Conservation (phyloP, 23 tunicate genomes). For the Ciona savignyi region DNA sequence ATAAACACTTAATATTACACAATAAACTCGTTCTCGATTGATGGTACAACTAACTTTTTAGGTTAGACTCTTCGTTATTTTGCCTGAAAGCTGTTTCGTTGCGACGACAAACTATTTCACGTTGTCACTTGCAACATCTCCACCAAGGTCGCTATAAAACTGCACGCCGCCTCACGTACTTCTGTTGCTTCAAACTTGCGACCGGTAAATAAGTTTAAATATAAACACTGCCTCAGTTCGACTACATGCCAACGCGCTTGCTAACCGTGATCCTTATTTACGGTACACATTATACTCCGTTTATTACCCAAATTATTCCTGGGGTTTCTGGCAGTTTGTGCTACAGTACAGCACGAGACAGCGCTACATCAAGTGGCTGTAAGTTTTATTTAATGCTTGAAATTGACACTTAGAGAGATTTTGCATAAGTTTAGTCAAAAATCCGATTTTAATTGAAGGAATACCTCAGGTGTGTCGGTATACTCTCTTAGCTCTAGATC, state of each 20-base stretch:
- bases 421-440: not conserved
- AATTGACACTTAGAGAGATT: not conserved
- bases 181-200: not conserved
- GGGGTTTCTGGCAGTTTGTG: no score
- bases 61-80: no score
- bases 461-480: not conserved
- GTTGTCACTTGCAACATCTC: not conserved
- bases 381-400: no score
- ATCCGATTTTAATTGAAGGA: not conserved
- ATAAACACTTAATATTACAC: no score
- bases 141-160: not conserved
- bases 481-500: not conserved
- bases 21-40: no score
- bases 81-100: not conserved
- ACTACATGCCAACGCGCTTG: not conserved
- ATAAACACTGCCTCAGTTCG: not conserved
- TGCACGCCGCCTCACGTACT: not conserved
- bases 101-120: not conserved
- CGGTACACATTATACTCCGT: conserved; percentile 16
- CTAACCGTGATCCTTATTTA: conserved; percentile 8
- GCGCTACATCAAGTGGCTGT: no score
- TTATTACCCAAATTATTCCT: conserved; percentile 21
- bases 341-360: no score
- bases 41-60: no score
- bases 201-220: not conserved